A percentile compares a stretch with the other conserved stretches of the same genome.
phyloP scores from a whole-genome alignment of 30 jellyfish, hydroid and myxozoan species.

The Rhopilema esculentum region DNA sequence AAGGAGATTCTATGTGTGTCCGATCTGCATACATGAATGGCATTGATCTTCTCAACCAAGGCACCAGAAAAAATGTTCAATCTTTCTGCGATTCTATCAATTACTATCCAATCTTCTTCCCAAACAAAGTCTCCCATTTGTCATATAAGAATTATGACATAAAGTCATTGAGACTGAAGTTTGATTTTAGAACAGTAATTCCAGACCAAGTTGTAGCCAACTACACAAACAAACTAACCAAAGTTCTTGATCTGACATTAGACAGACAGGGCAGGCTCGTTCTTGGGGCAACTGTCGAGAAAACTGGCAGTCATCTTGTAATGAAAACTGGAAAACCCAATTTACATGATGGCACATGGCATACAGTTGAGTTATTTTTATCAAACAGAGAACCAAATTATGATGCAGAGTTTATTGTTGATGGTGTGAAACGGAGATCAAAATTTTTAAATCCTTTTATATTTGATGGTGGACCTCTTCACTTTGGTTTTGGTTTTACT shows the following conservation, averaged over 20 bases:
- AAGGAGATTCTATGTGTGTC: slow-evolving; percentile 79
- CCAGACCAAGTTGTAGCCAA: slow-evolving; percentile 78
- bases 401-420: slow-evolving; percentile 89
- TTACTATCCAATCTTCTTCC: slow-evolving; percentile 89
- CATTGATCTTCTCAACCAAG: slow-evolving; percentile 43
- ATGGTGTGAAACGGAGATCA: slow-evolving; percentile 88
- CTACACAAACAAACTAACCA: slow-evolving; percentile 77
- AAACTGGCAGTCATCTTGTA: slow-evolving; percentile 62
- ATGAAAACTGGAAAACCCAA: slow-evolving; percentile 84
- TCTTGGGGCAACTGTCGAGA: slow-evolving; percentile 75
- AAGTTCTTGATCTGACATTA: slow-evolving; percentile 69
- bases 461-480: slow-evolving; percentile 92
- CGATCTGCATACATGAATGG: slow-evolving; percentile 78
- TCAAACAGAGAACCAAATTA: slow-evolving; percentile 80
- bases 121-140: slow-evolving; percentile 91
- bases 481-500: slow-evolving; percentile 96
- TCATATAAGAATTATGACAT: slow-evolving; percentile 59
- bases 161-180: slow-evolving; percentile 60
- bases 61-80: slow-evolving; percentile 13
- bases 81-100: slow-evolving; percentile 71
- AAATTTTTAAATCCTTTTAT: slow-evolving; percentile 57
- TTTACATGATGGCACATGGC: slow-evolving; percentile 97
- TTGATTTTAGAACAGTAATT: slow-evolving; percentile 89
- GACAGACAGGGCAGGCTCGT: slow-evolving; percentile 88
- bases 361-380: slow-evolving; percentile 77